Evolutionary conservation across 2,888 invertebrate species (phyloP).

Genomic region (Micoletzkya japonica): DNA sequence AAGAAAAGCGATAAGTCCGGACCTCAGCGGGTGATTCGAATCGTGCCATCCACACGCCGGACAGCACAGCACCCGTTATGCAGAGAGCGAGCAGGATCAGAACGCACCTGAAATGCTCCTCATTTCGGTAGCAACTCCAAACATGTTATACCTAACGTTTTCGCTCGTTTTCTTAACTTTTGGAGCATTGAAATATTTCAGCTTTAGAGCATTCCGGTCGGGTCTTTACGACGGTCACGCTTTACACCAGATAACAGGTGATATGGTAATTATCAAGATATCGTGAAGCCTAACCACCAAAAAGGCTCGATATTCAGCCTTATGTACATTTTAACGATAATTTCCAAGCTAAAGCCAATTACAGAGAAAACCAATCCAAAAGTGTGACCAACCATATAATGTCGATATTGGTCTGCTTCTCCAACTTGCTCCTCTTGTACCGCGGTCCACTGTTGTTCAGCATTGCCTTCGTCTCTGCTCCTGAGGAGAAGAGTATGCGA

Average conservation of each 20-base stretch:
- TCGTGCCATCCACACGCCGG: slow-evolving; percentile 29
- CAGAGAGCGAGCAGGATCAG: slow-evolving; percentile 85
- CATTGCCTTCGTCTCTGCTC: slow-evolving; percentile 96
- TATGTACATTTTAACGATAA: no score
- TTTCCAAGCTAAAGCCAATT: neutral
- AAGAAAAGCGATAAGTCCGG: no score
- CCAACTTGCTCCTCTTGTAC: slow-evolving; percentile 72
- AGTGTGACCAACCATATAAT: slow-evolving; percentile 46
- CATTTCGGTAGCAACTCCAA: slow-evolving; percentile 69
- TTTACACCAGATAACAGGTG: no score
- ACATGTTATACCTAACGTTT: no score
- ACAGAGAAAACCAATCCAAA: neutral
- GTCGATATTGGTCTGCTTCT: slow-evolving; percentile 69
- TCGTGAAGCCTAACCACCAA: no score
- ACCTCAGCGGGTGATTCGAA: slow-evolving; percentile 10
- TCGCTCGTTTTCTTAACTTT: no score
- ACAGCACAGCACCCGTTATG: slow-evolving; percentile 82
- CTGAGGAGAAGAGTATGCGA: no score
- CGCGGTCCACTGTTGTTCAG: slow-evolving; percentile 93
- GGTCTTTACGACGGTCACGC: no score
- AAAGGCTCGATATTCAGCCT: no score
- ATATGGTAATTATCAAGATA: no score
- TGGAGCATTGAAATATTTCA: no score
- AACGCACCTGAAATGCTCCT: slow-evolving; percentile 68
- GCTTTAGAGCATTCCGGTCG: no score